These are phyloP conservation scores for Trissolcus japonicus DNA, from an alignment of 2,888 invertebrate species.

Conservation along the genomic window DNA sequence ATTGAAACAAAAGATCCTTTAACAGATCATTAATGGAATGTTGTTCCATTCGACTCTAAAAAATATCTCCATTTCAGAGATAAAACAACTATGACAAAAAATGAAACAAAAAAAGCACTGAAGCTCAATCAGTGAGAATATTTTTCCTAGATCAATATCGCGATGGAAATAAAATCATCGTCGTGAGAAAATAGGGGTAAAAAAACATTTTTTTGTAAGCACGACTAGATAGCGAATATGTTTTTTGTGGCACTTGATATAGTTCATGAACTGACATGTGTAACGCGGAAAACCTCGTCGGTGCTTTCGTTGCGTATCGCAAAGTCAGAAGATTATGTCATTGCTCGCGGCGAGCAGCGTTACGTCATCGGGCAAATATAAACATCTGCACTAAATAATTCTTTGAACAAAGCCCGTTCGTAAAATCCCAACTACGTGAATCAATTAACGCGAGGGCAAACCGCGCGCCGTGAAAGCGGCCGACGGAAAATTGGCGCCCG, in stretches of 20 bases:
- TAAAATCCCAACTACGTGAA: not conserved
- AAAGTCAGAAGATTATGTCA: conserved; percentile 45
- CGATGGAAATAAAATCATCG: not conserved
- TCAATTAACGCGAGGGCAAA: conserved; percentile 1
- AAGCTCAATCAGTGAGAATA: too few species aligned
- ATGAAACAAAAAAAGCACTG: too few species aligned
- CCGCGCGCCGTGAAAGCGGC: not conserved
- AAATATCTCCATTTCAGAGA: too few species aligned
- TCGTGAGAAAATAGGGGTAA: not conserved
- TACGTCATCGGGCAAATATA: conserved; percentile 30
- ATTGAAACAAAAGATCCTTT: too few species aligned
- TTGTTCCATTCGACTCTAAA: too few species aligned
- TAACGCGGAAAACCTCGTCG: conserved; percentile 13
- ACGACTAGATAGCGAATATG: too few species aligned
- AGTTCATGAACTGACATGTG: conserved; percentile 11
- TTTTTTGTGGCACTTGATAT: conserved; percentile 17
- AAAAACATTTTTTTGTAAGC: not conserved
- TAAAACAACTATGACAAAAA: too few species aligned
- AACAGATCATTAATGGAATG: too few species aligned
- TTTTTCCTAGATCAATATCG: too few species aligned
- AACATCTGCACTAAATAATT: conserved; percentile 26
- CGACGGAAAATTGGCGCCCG: not conserved
- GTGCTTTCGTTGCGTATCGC: conserved; percentile 20
- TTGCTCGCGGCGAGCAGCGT: conserved; percentile 21
- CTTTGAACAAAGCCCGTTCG: conserved; percentile 10